Evolutionary conservation across 1,140 invertebrate species (phyloP), one percentile per base, ranked within the genome.

Genomic region (Gonioctena quinquepunctata): DNA sequence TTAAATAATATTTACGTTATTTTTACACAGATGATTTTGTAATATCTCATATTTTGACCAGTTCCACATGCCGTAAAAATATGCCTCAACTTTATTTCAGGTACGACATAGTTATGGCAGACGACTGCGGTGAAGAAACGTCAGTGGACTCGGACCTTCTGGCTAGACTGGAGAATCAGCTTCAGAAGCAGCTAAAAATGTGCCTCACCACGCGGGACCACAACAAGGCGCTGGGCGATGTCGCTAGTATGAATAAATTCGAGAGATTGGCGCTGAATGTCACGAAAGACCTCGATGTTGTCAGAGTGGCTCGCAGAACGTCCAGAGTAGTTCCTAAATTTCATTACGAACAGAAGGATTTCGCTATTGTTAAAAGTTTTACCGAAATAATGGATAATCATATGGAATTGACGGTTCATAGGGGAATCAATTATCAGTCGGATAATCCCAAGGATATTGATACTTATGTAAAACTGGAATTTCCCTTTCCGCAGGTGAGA

Each of bases 381-480:
- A 95, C 95, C 52, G 97, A 99, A 81, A 86, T 99, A 66, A 92
- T 89, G 52, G 95, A 96, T 80, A 93, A 93, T 82, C 96, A 98
- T 75, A 84, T 98, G 66, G 94, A 98, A 86, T 85, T 99, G 69
- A 89, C 88, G 25, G 90, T 98, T 69, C 85, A 97, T 1, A 88
- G 94, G 79, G 96, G 96, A 42, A 89, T 97, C 54, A 95, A 94
- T 77, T 96, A 94, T 82, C 91, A 89, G 84, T 93, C 94, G 26
- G 83, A 89, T 67, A 93, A 94, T 82, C 89, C 94, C 1, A 93
- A 94, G 79, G 95, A 98, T 71, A 88, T 96, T 56, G 96, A 98
- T 79, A 98, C 96, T 2, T 99, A 96, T 83, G 93, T 98, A 4
- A 95, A 92, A 81, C 94, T 93, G 77, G 96, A 98, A 81, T 96